Evolutionary conservation across 2,888 invertebrate species (phyloP).

Genomic region (Synergus laeviventris): DNA sequence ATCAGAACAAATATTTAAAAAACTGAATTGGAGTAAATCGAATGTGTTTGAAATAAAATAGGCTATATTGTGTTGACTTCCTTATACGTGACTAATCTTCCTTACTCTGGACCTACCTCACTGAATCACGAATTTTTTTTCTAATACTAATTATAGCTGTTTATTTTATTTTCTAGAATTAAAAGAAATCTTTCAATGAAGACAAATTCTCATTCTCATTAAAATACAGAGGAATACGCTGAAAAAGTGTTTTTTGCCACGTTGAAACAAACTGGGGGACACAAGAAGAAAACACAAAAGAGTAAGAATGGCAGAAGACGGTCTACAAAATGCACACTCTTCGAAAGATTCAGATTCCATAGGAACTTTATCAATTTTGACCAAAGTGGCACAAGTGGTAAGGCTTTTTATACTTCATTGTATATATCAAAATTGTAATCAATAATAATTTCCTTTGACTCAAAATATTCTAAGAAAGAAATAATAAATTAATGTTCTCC

Average conservation of each 20-base stretch:
- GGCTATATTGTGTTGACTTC: background rate
- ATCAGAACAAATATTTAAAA: background rate
- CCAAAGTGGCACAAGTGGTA: constrained; percentile 82
- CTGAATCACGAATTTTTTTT: background rate
- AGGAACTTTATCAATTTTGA: constrained; percentile 77
- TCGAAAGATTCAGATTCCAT: constrained; percentile 78
- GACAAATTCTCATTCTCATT: background rate
- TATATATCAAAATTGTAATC: constrained; percentile 20
- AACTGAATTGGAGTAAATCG: too few species aligned
- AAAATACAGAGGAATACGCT: background rate
- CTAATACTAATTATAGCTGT: background rate
- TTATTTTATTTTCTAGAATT: background rate
- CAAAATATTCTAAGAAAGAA: background rate
- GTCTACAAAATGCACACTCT: constrained; percentile 77
- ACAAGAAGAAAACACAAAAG: constrained; percentile 73
- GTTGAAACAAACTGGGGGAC: constrained; percentile 73
- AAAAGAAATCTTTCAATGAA: background rate
- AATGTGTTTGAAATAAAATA: too few species aligned
- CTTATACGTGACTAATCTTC: background rate
- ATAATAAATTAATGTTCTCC: background rate
- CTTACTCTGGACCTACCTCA: background rate
- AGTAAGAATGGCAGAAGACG: constrained; percentile 82
- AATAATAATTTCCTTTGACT: background rate
- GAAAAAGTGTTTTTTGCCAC: background rate
- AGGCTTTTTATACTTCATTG: constrained; percentile 60